Conservation (phyloP, 2,888 invertebrate genomes). For the Drosophila ezoana region DNA sequence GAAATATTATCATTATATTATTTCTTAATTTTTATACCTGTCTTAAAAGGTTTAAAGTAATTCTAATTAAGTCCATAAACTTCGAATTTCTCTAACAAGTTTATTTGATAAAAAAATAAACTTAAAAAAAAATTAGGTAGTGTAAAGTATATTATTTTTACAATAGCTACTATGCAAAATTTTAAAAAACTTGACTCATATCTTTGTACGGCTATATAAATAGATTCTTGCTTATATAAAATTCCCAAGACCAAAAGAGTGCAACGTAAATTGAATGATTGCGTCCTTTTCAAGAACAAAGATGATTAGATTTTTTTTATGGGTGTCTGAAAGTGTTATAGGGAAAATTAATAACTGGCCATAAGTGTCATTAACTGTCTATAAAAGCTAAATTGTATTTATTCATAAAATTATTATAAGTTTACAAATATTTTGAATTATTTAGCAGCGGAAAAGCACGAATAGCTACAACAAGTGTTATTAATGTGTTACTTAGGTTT, state of each 20-base stretch:
- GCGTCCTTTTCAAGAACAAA: slow-evolving; percentile 1
- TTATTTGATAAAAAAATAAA: too few relatives aligned
- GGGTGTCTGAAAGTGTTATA: not conserved
- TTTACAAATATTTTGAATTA: slow-evolving; percentile 27
- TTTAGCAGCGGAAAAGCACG: slow-evolving; percentile 21
- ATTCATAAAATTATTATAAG: slow-evolving; percentile 31
- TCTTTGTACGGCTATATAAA: too few relatives aligned
- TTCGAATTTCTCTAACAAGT: too few relatives aligned
- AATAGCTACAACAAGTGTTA: slow-evolving; percentile 10
- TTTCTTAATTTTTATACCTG: too few relatives aligned
- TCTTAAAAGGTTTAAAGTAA: too few relatives aligned
- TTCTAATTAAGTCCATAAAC: too few relatives aligned
- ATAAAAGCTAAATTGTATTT: slow-evolving; percentile 38
- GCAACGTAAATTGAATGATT: slow-evolving; percentile 21
- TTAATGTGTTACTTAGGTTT: slow-evolving; percentile 34
- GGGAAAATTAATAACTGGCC: not conserved
- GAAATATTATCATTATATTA: too few relatives aligned
- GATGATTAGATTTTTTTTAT: slow-evolving; percentile 44
- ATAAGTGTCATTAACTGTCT: not conserved
- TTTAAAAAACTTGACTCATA: too few relatives aligned
- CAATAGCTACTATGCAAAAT: too few relatives aligned
- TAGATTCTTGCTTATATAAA: too few relatives aligned
- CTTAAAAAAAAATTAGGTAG: too few relatives aligned
- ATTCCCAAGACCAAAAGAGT: not conserved
- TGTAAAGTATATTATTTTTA: too few relatives aligned